Evolutionary conservation across 2,113 vertebrate species (phyloP), one percentile per base, ranked within the genome.

Genomic region (Aspidoscelis tigris): DNA sequence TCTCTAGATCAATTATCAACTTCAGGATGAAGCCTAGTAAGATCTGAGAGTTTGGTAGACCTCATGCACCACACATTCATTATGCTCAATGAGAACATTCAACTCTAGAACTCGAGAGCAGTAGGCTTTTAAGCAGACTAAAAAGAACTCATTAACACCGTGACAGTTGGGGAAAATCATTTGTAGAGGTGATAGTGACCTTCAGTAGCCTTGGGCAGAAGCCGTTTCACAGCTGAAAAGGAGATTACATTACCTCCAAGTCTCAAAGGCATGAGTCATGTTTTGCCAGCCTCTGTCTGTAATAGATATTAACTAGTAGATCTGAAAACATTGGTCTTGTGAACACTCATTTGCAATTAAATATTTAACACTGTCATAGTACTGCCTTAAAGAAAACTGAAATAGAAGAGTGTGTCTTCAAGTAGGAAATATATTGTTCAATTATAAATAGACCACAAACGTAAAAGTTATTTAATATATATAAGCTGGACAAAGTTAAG

Each of bases 121-220:
- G 1, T 5, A 4, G 55, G 41, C 53, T 88, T 80, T 83, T 0
- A 1, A 11, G 78, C 53, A 65, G 22, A 82, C 66, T 75, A 89
- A 78, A 88, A 89, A 88, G 75, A 81, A 72, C n/a, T 86, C 65
- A 83, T 88, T 89, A 92, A 81, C 81, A 86, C 10, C 3, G 21
- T 82, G 81, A 84, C 82, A 80, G 85, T 90, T 87, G 91, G 53
- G 14, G 26, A 9, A 53, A 88, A 85, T 90, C 86, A 88, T 92
- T 89, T 90, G 43, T 80, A 92, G 88, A 88, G 82, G 83, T 81
- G 47, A 87, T 9, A 84, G 68, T 70, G 66, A 82, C 33, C 44
- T 26, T 78, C 86, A 43, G 66, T 64, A 91, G 79, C 80, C 76
- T 83, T 41, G 11, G 26, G 64, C 12, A 85, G 84, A 80, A 84